Evolutionary conservation across 1,140 invertebrate genomes (phyloP).

Genomic region (Penaeus indicus): DNA sequence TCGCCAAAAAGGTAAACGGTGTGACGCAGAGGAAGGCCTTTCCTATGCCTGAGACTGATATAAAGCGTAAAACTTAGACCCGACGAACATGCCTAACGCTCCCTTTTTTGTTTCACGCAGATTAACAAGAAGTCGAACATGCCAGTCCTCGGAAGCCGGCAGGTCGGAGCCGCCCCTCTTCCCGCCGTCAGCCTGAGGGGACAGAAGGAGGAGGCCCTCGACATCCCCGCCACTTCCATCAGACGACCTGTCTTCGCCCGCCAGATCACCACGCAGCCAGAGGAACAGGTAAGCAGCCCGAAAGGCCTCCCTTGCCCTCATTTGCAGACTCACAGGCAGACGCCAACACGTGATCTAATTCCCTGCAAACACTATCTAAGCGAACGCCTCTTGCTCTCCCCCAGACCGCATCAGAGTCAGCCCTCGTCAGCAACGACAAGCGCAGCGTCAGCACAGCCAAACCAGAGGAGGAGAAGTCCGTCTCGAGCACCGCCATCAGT

Average conservation of each 20-base stretch:
- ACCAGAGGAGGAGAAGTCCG: neutral
- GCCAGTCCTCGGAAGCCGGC: slow-evolving; percentile 29
- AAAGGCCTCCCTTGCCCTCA: no score
- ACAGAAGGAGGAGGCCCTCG: slow-evolving; percentile 64
- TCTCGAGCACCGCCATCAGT: neutral
- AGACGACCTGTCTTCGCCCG: slow-evolving; percentile 62
- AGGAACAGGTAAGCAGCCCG: slow-evolving; percentile 28
- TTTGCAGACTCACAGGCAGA: neutral
- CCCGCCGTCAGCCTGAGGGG: slow-evolving; percentile 40
- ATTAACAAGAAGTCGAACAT: slow-evolving; percentile 49
- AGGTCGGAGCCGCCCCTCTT: neutral
- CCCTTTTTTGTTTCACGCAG: neutral
- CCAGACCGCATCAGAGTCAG: slow-evolving; percentile 16
- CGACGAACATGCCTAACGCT: neutral
- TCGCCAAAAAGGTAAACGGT: slow-evolving; percentile 41
- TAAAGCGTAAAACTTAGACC: neutral
- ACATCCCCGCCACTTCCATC: slow-evolving; percentile 64
- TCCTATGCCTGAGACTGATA: no score
- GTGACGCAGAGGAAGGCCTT: neutral
- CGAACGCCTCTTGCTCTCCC: slow-evolving; percentile 7
- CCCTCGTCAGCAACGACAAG: slow-evolving; percentile 5
- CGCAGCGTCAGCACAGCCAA: slow-evolving; percentile 16
- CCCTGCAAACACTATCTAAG: slow-evolving; percentile 2
- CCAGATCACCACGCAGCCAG: slow-evolving; percentile 10
- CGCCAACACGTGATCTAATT: neutral